Evolutionary conservation across 2,888 invertebrate genomes (phyloP), one percentile per base, ranked within the genome.

Genomic region (Podabrus alpinus): DNA sequence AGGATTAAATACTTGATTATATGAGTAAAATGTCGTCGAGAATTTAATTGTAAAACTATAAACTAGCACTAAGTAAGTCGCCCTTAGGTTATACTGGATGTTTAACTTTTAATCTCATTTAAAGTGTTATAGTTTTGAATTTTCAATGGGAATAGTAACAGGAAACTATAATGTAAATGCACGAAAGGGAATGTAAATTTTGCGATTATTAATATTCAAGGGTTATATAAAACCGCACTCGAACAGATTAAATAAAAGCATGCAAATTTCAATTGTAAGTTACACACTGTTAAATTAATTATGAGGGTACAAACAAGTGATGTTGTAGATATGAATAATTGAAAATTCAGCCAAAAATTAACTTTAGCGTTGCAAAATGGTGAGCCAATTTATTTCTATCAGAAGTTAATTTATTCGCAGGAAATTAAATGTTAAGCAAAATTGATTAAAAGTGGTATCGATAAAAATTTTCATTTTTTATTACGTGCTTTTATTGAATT

Each of bases 251-350:
- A 71, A 19, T 64, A 19, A 64, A 64, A 64, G 19, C 62, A 64
- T 61, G 69, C 61, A 62, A 69, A 69, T 69, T 69, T 69, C 69
- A 69, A 69, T 69, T 69, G 69, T 69, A 69, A 69, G 61, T 15
- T 69, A 45, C 45, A 45, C 45, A 45, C 45, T 45, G 45, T 45
- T 45, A 45, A 45, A 45, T 45, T 45, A 45, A 45, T 45, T 45
- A 45, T n/a, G n/a, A 45, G 45, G 45, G 45, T 45, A 45, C 45
- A 45, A 45, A 45, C 45, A 45, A 45, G 45, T 45, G n/a, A 45
- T 45, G n/a, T 45, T 45, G n/a, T 45, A 45, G n/a, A 45, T 45
- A 45, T 45, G 45, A 45, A 45, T 45, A 45, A 45, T 45, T 45
- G 45, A 45, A 45, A 45, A 45, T 45, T 45, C n/a, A 45, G n/a